phyloP scores from a whole-genome alignment of 2,113 vertebrate genomes.

The Engystomops pustulosus region DNA sequence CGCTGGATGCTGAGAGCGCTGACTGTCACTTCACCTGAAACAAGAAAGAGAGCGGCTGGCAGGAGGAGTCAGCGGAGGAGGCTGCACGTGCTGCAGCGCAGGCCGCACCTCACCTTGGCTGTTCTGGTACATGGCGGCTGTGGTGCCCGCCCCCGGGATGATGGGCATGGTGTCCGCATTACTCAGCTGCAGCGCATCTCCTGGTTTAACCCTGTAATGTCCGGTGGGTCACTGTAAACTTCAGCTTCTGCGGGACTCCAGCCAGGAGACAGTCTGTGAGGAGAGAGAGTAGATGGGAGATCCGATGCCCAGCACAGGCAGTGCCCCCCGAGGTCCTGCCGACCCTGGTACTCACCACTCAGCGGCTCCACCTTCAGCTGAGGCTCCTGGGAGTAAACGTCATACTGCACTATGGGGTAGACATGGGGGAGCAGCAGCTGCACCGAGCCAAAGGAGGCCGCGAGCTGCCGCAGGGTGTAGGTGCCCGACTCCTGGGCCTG shows the following conservation, averaged over 20 bases:
- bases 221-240: conserved; percentile 92
- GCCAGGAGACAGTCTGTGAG: conserved; percentile 89
- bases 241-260: conserved; percentile 92
- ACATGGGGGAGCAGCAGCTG: conserved; percentile 92
- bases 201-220: conserved; percentile 88
- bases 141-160: conserved; percentile 76
- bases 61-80: neutral
- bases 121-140: conserved; percentile 81
- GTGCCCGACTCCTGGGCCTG: conserved; percentile 92
- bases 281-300: neutral
- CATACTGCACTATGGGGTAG: conserved; percentile 91
- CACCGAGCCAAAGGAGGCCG: conserved; percentile 83
- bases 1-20: conserved; percentile 83
- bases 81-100: neutral
- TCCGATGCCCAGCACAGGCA: too few relatives aligned
- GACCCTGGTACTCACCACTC: conserved; percentile 77
- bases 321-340: neutral
- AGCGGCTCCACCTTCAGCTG: conserved; percentile 92
- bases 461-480: conserved; percentile 90
- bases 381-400: conserved; percentile 96
- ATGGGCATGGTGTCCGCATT: conserved; percentile 88
- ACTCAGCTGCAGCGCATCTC: conserved; percentile 93
- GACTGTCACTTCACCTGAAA: conserved; percentile 79
- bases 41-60: neutral
- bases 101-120: conserved; percentile 71